phyloP scores from a whole-genome alignment of 2,113 vertebrate genomes.

The Rattus norvegicus region GRCr8 NC_086022.1:120127501-120128000 shows the following conservation, averaged over 20 bases:
- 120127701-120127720: neutral
- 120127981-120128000: no score
- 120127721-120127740: neutral
- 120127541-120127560: neutral
- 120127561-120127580: neutral
- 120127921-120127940: neutral
- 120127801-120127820: neutral
- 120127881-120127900: neutral
- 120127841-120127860: neutral
- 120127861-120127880: neutral
- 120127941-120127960: neutral
- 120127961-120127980: neutral
- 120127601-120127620: neutral
- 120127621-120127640: neutral
- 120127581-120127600: neutral
- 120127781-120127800: neutral
- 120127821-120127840: neutral
- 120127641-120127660: slow-evolving; percentile 20
- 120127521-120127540: neutral
- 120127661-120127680: slow-evolving; percentile 6
- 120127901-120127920: neutral
- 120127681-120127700: neutral
- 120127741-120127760: neutral
- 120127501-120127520: neutral
- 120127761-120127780: neutral